phyloP scores from a whole-genome alignment of 2,888 invertebrate genomes.

The Heliconius ethilla region DNA sequence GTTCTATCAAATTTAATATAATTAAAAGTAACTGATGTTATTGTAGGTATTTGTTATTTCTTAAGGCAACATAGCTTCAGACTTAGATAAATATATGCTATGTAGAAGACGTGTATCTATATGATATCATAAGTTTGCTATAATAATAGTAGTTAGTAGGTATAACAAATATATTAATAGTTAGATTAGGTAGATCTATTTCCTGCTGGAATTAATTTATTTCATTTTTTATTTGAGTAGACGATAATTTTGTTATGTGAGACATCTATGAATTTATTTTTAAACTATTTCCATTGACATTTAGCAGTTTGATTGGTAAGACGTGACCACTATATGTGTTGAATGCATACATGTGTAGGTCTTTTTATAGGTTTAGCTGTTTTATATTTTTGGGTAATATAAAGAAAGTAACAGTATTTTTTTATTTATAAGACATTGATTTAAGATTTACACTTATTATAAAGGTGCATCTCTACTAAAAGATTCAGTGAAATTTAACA shows the following conservation, averaged over 20 bases:
- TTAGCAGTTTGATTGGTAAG: constrained; percentile 17
- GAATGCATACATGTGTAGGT: background rate
- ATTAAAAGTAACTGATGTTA: too few species aligned
- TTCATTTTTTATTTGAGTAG: background rate
- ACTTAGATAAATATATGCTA: background rate
- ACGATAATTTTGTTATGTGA: background rate
- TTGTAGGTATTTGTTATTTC: background rate
- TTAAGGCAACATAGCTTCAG: background rate
- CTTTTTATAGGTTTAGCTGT: background rate
- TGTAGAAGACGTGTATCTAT: background rate
- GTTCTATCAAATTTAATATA: too few species aligned
- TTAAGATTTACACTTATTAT: background rate
- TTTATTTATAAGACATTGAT: background rate
- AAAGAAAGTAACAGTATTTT: too few species aligned
- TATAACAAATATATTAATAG: background rate
- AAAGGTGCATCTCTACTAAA: too few species aligned
- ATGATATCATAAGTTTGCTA: background rate
- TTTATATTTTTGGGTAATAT: too few species aligned
- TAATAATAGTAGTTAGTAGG: background rate
- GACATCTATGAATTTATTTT: background rate
- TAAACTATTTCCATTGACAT: constrained; percentile 20
- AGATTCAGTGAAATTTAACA: too few species aligned
- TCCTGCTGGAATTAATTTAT: too few species aligned
- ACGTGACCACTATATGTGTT: background rate
- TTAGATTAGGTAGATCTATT: background rate